Evolutionary conservation across 2,113 vertebrate species (phyloP).

Genomic region (Neodon shergylaensis): DNA sequence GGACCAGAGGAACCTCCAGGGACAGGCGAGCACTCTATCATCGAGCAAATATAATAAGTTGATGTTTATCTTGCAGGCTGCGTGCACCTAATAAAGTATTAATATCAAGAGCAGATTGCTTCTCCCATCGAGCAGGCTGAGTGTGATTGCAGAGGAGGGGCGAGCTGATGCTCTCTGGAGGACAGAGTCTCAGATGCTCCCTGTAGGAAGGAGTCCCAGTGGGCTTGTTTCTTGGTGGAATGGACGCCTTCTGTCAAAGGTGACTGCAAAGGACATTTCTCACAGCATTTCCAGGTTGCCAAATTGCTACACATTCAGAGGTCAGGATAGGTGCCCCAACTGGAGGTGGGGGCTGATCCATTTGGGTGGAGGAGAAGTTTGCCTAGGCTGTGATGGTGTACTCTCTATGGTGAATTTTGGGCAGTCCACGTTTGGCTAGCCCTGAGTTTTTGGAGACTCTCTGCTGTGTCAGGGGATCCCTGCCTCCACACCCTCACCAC

Average conservation of each 20-base stretch:
- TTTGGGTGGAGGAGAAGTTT: neutral
- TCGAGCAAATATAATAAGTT: slow-evolving; percentile 35
- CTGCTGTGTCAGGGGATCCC: neutral
- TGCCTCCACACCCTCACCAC: fast-evolving
- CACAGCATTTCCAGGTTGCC: neutral
- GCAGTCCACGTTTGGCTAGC: fast-evolving
- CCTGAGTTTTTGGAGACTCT: neutral
- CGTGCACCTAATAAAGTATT: slow-evolving; percentile 74
- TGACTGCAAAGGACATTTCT: neutral
- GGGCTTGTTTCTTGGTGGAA: neutral
- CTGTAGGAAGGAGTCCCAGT: neutral
- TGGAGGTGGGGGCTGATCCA: no score
- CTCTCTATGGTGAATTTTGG: fast-evolving
- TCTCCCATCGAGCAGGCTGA: slow-evolving; percentile 41
- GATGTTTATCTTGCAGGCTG: slow-evolving; percentile 69
- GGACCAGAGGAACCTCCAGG: neutral
- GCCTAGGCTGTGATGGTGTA: fast-evolving
- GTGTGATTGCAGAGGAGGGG: slow-evolving; percentile 13
- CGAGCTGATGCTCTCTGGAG: neutral
- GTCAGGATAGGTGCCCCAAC: neutral
- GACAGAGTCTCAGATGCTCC: neutral
- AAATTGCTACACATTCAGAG: neutral
- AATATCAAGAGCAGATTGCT: slow-evolving; percentile 66
- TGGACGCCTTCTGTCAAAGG: neutral
- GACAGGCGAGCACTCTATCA: slow-evolving; percentile 47